Conservation (phyloP, 53 echinoderm and acorn worm genomes). For the Patiria pectinifera region DNA sequence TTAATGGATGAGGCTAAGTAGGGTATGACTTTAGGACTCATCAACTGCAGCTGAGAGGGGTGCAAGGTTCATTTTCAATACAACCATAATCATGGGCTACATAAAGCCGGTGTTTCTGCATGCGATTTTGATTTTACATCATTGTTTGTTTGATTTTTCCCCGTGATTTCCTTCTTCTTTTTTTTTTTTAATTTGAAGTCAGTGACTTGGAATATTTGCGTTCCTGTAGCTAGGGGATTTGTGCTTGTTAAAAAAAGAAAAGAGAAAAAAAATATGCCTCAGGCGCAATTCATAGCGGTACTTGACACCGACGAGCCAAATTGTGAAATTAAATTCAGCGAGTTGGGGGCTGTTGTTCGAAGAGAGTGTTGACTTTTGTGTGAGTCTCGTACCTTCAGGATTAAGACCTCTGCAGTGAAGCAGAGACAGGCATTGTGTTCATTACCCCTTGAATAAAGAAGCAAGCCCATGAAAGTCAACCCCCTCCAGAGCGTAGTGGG, state of each 20-base stretch:
- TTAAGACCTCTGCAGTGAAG: slow-evolving; percentile 19
- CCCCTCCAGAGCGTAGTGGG: background rate
- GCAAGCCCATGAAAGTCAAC: background rate
- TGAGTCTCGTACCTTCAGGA: slow-evolving; percentile 36
- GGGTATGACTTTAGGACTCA: slow-evolving; percentile 3
- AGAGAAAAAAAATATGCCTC: background rate
- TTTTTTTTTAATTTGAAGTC: slow-evolving; percentile 15
- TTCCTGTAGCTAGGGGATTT: slow-evolving; percentile 52
- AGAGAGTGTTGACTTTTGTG: slow-evolving; percentile 56
- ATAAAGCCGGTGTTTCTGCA: too few species aligned
- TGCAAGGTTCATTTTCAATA: background rate
- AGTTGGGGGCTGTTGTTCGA: slow-evolving; percentile 38
- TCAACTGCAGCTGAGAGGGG: slow-evolving; percentile 19
- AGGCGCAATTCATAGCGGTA: slow-evolving; percentile 43
- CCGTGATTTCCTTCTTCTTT: background rate
- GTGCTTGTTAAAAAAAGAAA: background rate
- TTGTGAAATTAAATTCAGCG: slow-evolving; percentile 52
- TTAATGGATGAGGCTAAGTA: slow-evolving; percentile 11
- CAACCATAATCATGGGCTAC: background rate
- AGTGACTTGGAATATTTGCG: slow-evolving; percentile 60
- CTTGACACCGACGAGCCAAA: slow-evolving; percentile 48
- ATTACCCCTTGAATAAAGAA: slow-evolving; percentile 6
- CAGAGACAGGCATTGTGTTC: slow-evolving; percentile 31
- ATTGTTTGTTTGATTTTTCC: background rate
- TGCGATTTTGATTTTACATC: background rate